Evolutionary conservation across 2,888 invertebrate genomes (phyloP), one percentile per base, ranked within the genome.

Genomic region (Bellardia pandia): DNA sequence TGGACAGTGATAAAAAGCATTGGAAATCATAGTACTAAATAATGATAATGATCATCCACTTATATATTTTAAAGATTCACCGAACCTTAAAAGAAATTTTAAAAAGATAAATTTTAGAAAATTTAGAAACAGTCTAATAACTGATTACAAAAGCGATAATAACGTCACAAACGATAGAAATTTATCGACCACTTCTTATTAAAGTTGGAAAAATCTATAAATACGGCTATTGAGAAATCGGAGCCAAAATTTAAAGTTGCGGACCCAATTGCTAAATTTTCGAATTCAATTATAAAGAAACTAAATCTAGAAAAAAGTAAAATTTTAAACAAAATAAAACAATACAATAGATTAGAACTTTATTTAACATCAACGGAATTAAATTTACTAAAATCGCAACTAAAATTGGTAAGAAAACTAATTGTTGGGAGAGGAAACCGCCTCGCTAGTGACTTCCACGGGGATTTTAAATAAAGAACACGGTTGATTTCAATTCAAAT

Each of bases 291-390:
- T 33, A 48, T 33, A 45, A 48, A 23, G 45, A 42, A 66, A 66
- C 23, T 66, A 53, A 1, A 33, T 7, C 11, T 37, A 8, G 33
- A 37, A 48, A 60, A 33, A 62, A 42, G 58, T 14, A 58, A 30
- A 74, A 14, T 45, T 23, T 16, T 60, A 4, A 7, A 23, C 2
- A 60, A 14, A 8, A 74, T 58, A 60, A 60, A 56, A 7, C 60
- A 16, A 45, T 60, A 74, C 13, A 60, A 42, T 23, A 58, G 74
- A 74, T 14, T 60, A 42, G 13, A 74, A 74, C 42, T 30, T 42
- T 58, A n/a, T 16, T 23, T 42, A 40, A 45, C 45, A n/a, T 14
- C 30, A 42, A 16, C 40, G 40, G 37, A 56, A 16, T n/a, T 37
- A 53, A 51, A 56, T 16, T 16, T 37, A 8, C 11, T 16, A 14